Evolutionary conservation across 2,113 vertebrate genomes (phyloP), one percentile per base, ranked within the genome.

Genomic region (Limanda limanda): DNA sequence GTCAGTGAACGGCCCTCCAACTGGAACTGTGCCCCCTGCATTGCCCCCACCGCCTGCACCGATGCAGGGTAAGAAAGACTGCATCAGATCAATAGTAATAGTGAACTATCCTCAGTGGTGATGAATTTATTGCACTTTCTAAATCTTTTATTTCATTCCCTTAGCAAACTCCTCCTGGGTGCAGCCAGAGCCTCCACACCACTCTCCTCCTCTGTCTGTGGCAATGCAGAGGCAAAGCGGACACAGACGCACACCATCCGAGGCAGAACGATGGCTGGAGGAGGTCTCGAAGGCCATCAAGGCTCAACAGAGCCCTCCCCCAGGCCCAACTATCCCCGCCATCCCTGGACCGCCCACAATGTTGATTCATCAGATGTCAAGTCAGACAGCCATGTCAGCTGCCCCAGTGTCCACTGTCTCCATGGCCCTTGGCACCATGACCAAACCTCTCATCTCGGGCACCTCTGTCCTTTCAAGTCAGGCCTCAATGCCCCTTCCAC

Each of bases 221-320:
- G 82, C 74, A 0, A 78, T 85, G 71, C 89, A 80, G 56, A 69
- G 76, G 77, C 87, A 87, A 25, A 78, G 94, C 0, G 95, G 97
- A 27, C 97, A 98, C 91, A 95, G 88, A 76, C 94, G 97, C 47
- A 98, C 97, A 0, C 96, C 97, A 0, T 98, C 97, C 0, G 97
- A 98, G 86, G 97, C 97, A 0, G 97, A 98, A 84, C 88, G 96
- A 35, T 98, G 97, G 97, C 82, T 98, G 61, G 96, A 98, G 57
- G 96, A 98, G 69, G 97, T 97, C 14, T 95, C 97, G 47, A 95
- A 96, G 73, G 94, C 92, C 0, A 96, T 96, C 51, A 96, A 93
- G 74, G 90, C 95, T 3, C 96, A 96, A 69, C 95, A 95, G 68
- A 95, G 93, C 17, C 94, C 93, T 21, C 92, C 92, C 5, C 71